Percentiles rank a stretch among this genome's conserved stretches.
phyloP scores from a whole-genome alignment of 2,797 vertebrate species.

The Pangasius larnaudii region DNA sequence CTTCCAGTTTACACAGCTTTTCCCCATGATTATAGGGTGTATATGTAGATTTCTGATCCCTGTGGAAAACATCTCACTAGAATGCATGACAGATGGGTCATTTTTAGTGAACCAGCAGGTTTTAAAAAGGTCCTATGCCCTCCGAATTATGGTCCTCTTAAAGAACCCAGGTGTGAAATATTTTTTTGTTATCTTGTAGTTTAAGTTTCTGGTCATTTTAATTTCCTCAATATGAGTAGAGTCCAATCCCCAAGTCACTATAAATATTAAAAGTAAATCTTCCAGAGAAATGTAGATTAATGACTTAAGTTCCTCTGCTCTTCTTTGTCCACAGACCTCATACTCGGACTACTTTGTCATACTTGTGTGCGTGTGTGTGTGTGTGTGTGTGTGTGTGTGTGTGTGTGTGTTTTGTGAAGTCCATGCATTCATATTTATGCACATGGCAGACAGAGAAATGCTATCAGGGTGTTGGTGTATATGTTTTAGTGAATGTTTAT shows the following conservation, averaged over 20 bases:
- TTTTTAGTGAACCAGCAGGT: not conserved
- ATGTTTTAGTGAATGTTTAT: constrained; percentile 3
- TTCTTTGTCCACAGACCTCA: not conserved
- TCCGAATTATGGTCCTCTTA: not conserved
- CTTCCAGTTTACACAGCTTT: constrained; percentile 34
- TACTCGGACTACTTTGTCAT: not conserved
- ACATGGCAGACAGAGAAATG: not conserved
- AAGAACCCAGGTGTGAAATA: not conserved
- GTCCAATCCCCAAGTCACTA: not conserved
- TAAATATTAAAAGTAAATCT: constrained; percentile 5
- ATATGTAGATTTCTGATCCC: constrained; percentile 8
- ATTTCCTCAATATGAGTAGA: not conserved
- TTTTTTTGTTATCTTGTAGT: not conserved
- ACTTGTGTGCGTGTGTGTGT: not conserved
- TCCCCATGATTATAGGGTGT: constrained; percentile 19
- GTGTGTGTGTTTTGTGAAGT: not conserved
- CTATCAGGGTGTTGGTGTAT: not conserved
- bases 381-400: not conserved
- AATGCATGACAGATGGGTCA: constrained; percentile 29
- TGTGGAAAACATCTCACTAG: constrained; percentile 27
- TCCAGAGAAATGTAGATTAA: not conserved
- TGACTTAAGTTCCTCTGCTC: not conserved
- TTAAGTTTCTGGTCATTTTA: not conserved
- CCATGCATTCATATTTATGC: not conserved
- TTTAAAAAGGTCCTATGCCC: not conserved